A percentile compares a stretch with the other conserved stretches of the same genome.
phyloP scores from a whole-genome alignment of 2,797 vertebrate genomes.

The Coreius guichenoti region DNA sequence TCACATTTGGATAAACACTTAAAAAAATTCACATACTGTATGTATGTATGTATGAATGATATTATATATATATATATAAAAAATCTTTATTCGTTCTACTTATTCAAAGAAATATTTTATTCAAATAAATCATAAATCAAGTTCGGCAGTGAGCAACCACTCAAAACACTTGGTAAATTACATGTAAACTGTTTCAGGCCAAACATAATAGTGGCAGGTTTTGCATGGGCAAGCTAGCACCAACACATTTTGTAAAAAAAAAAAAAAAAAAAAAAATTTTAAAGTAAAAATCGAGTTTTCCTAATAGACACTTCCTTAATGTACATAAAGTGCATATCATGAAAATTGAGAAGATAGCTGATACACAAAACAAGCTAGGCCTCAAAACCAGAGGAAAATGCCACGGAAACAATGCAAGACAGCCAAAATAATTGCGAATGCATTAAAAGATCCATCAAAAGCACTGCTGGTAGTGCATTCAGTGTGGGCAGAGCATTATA shows the following conservation, averaged over 20 bases:
- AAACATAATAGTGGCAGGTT: background rate
- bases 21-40: slow-evolving; percentile 10
- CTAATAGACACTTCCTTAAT: background rate
- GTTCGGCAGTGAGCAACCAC: background rate
- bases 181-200: background rate
- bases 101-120: too few species aligned
- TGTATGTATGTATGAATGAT: background rate
- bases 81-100: too few species aligned
- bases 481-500: slow-evolving; percentile 25
- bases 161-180: slow-evolving; percentile 9
- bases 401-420: background rate
- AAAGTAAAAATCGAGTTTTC: background rate
- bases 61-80: too few species aligned
- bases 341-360: background rate
- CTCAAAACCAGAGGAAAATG: slow-evolving; percentile 8
- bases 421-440: background rate
- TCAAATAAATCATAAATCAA: background rate
- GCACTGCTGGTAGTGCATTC: slow-evolving; percentile 18
- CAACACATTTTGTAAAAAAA: background rate
- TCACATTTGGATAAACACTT: slow-evolving; percentile 44
- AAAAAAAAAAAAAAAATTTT: too few species aligned
- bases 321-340: background rate
- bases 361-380: background rate
- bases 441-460: slow-evolving; percentile 18
- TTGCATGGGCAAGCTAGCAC: background rate